Conservation (phyloP, 2,797 vertebrate genomes). For the Apodemus agrarius region DNA sequence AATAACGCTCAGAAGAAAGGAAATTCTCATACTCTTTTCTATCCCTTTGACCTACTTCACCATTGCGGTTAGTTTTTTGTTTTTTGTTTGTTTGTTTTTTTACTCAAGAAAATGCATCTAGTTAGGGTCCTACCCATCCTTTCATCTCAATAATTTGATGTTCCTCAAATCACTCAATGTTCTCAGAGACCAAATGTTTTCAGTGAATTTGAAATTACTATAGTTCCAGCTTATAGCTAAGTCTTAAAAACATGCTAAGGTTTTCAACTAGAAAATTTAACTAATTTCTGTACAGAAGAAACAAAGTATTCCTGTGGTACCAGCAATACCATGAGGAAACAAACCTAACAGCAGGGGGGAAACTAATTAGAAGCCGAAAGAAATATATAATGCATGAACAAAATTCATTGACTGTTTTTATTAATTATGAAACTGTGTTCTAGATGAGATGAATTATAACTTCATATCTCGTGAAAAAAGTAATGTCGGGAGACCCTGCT, state of each 20-base stretch:
- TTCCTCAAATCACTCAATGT: not conserved
- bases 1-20: not conserved
- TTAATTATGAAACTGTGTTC: slow-evolving; percentile 46
- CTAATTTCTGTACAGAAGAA: slow-evolving; percentile 28
- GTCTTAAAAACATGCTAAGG: not conserved
- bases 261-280: slow-evolving; percentile 17
- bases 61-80: not conserved
- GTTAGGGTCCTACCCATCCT: not conserved
- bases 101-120: not conserved
- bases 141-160: not conserved
- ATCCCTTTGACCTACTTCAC: not conserved
- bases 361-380: slow-evolving; percentile 50
- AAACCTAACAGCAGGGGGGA: not conserved
- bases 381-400: not conserved
- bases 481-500: not conserved
- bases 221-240: not conserved
- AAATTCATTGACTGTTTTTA: slow-evolving; percentile 25
- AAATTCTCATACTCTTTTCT: not conserved
- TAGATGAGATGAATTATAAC: slow-evolving; percentile 24
- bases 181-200: not conserved
- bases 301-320: not conserved
- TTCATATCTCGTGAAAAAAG: not conserved
- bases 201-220: not conserved
- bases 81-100: not conserved
- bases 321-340: not conserved